Conservation (phyloP, 1,140 invertebrate genomes). For the Saxidomus purpurata region DNA sequence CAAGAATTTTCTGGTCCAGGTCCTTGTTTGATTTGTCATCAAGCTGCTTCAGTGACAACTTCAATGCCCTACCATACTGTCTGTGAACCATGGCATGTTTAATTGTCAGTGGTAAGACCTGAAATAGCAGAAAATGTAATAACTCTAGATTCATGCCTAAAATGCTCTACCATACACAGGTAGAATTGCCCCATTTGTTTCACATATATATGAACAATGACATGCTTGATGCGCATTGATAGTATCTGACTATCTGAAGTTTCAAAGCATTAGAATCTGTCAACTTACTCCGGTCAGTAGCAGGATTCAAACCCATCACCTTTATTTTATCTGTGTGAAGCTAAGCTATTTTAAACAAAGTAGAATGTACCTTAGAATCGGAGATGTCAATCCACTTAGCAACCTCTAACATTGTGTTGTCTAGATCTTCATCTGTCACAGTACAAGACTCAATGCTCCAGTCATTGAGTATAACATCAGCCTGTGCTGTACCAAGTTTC, state of each 20-base stretch:
- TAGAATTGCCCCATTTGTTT: no score
- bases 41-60: conserved; percentile 91
- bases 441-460: conserved; percentile 20
- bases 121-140: conserved; percentile 69
- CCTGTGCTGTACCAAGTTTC: conserved; percentile 89
- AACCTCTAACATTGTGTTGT: conserved; percentile 90
- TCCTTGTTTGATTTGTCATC: conserved; percentile 93
- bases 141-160: no score
- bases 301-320: no score
- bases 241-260: no score
- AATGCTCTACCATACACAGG: no score
- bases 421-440: conserved; percentile 88
- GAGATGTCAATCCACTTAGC: conserved; percentile 92
- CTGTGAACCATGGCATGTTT: conserved; percentile 93
- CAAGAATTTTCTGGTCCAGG: conserved; percentile 91
- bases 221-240: no score
- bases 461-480: conserved; percentile 67
- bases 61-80: conserved; percentile 93
- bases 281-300: no score
- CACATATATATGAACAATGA: no score
- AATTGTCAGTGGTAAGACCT: conserved; percentile 92
- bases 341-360: no score
- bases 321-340: no score
- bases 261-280: no score
- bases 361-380: conserved; percentile 90